Percentiles rank a stretch among this genome's conserved stretches.
phyloP scores from a whole-genome alignment of 2,113 vertebrate genomes.

The Petaurus breviceps region DNA sequence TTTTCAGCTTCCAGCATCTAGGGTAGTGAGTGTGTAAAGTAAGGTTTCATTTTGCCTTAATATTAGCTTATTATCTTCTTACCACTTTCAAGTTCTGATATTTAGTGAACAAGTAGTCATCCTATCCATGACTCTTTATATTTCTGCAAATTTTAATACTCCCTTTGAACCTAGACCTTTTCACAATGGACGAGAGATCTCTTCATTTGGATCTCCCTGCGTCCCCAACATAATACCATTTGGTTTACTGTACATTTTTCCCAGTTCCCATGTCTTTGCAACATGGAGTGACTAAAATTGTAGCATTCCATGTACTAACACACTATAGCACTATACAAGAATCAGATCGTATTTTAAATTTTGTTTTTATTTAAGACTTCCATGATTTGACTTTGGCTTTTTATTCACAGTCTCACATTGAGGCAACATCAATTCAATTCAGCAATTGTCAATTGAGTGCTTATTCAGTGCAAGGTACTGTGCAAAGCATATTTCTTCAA shows the following conservation, averaged over 20 bases:
- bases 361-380: slow-evolving; percentile 7
- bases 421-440: neutral
- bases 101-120: neutral
- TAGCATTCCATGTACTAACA: neutral
- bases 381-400: slow-evolving; percentile 3
- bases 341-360: slow-evolving; percentile 1
- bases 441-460: neutral
- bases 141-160: neutral
- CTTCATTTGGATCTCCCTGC: neutral
- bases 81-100: neutral
- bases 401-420: slow-evolving; percentile 10
- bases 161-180: slow-evolving; percentile 14
- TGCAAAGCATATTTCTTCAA: neutral
- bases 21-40: neutral
- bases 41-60: neutral
- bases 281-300: slow-evolving; percentile 13
- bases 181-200: neutral
- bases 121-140: neutral
- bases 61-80: slow-evolving; percentile 36
- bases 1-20: neutral
- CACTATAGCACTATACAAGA: slow-evolving; percentile 32
- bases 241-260: slow-evolving; percentile 37
- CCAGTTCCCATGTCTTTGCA: neutral
- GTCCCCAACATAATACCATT: neutral
- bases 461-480: neutral